Conservation (phyloP, 1,140 invertebrate genomes). For the Araneus ventricosus region DNA sequence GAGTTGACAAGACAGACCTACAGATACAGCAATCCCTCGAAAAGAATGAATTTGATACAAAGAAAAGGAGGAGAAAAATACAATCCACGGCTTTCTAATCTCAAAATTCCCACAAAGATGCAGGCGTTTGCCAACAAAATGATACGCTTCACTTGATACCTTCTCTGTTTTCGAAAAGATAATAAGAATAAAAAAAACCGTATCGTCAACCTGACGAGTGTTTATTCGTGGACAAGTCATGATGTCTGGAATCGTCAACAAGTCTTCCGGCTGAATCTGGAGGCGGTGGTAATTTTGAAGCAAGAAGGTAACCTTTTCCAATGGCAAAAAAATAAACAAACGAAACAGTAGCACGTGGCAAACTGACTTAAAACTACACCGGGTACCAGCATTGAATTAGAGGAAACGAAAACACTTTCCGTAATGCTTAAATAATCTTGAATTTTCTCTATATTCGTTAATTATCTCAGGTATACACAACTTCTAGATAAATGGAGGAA, state of each 20-base stretch:
- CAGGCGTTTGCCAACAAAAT: neutral
- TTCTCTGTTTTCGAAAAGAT: conserved; percentile 11
- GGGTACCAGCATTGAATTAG: no score
- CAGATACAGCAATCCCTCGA: neutral
- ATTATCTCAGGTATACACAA: no score
- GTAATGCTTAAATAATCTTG: neutral
- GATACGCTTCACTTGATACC: conserved; percentile 10
- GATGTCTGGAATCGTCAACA: conserved; percentile 41
- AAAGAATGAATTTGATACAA: conserved; percentile 6
- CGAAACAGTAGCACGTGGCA: neutral
- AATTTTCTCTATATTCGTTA: neutral
- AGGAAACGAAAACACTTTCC: neutral
- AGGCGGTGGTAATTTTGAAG: conserved; percentile 44
- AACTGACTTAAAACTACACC: neutral
- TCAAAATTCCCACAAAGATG: conserved; percentile 11
- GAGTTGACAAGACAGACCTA: neutral
- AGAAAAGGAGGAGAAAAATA: neutral
- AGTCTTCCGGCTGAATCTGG: neutral
- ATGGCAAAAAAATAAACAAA: neutral
- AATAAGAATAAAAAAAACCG: neutral
- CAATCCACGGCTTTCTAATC: conserved; percentile 13
- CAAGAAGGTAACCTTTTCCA: neutral
- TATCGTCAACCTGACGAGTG: conserved; percentile 37
- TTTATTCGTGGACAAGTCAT: conserved; percentile 37
- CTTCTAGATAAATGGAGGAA: no score